Evolutionary conservation across 2,113 vertebrate species (phyloP).

Genomic region (Rutilus rutilus): DNA sequence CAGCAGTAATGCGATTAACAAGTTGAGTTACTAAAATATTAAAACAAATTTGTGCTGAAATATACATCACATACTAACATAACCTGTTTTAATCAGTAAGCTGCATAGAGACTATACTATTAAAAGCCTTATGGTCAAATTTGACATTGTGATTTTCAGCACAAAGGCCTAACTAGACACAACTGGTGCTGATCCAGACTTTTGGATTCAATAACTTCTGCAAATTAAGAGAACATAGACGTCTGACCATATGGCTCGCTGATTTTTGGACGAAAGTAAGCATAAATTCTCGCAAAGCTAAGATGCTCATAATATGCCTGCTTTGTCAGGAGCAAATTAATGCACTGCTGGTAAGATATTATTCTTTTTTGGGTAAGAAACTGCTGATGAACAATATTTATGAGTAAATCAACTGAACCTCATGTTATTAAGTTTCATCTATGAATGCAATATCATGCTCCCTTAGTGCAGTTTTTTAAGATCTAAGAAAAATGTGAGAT

Average conservation of each 20-base stretch:
- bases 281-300: constrained; percentile 54
- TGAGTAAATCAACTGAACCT: constrained; percentile 33
- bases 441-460: background rate
- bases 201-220: constrained; percentile 26
- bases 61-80: constrained; percentile 38
- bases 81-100: background rate
- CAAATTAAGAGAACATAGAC: constrained; percentile 16
- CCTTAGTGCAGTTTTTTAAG: background rate
- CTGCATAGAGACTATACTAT: constrained; percentile 16
- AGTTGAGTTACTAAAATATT: background rate
- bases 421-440: constrained; percentile 9
- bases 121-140: constrained; percentile 29
- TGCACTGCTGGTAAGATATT: constrained; percentile 26
- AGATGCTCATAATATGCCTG: constrained; percentile 25
- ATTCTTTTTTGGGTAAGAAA: background rate
- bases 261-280: constrained; percentile 37
- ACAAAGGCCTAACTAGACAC: constrained; percentile 42
- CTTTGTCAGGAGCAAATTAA: constrained; percentile 43
- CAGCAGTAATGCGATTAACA: background rate
- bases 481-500: background rate
- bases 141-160: constrained; percentile 21
- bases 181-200: constrained; percentile 35
- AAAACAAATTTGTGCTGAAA: background rate
- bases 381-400: constrained; percentile 33
- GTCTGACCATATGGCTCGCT: constrained; percentile 47